Evolutionary conservation across 2,888 invertebrate genomes (phyloP).

Genomic region (Acanthosepion lycidas): DNA sequence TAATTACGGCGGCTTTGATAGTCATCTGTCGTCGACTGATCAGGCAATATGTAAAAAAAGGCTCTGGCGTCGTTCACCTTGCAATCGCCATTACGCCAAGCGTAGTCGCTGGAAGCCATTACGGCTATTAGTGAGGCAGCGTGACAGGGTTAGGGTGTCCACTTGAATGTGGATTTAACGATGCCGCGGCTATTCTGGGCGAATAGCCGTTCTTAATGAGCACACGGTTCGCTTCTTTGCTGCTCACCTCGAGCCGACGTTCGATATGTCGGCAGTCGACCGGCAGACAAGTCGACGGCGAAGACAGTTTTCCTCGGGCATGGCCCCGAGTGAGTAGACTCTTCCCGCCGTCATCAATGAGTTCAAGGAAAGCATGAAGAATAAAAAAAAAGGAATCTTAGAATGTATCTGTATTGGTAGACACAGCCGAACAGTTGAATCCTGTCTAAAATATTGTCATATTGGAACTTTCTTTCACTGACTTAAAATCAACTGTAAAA

Average conservation of each 20-base stretch:
- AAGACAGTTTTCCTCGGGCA: too few species aligned
- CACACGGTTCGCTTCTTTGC: neutral
- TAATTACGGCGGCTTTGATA: neutral
- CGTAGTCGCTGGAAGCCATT: neutral
- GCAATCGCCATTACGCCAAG: neutral
- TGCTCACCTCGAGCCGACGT: neutral
- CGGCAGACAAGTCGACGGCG: neutral
- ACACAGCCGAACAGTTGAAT: neutral
- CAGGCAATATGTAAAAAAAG: neutral
- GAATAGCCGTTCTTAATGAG: neutral
- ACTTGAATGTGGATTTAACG: slow-evolving; percentile 1
- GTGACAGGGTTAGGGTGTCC: slow-evolving; percentile 17
- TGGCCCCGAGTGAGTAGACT: neutral
- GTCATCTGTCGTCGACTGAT: neutral
- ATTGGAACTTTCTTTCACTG: neutral
- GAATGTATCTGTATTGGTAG: neutral
- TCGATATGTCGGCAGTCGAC: neutral
- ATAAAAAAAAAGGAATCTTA: neutral
- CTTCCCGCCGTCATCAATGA: neutral
- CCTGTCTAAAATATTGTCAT: neutral
- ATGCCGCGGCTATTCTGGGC: slow-evolving; percentile 33
- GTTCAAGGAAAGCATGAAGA: neutral
- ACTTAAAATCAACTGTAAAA: neutral
- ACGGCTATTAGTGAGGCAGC: neutral
- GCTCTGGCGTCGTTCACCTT: neutral